These are phyloP conservation scores for Halcyon smyrnensis DNA, from an alignment of 2,797 vertebrate genomes.

Conservation along the genomic window DNA sequence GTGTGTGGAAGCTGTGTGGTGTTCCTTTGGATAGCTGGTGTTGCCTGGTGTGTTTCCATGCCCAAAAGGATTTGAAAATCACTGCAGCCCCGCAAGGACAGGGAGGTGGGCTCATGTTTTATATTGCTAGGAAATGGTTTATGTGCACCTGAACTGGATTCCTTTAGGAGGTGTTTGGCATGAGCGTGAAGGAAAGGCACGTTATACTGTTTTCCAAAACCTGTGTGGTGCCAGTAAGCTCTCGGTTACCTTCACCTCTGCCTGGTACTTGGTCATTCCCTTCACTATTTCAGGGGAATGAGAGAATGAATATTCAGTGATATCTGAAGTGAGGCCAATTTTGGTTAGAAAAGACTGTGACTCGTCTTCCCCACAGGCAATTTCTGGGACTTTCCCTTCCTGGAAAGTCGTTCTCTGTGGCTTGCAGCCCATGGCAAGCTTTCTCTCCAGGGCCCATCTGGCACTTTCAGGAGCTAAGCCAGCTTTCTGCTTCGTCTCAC, in stretches of 20 bases:
- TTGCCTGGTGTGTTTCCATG: fast-evolving
- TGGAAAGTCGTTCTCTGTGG: background rate
- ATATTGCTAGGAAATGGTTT: background rate
- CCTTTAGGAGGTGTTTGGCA: background rate
- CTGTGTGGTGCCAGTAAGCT: background rate
- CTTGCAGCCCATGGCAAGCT: background rate
- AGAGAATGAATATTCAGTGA: background rate
- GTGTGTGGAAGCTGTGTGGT: background rate
- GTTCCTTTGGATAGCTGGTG: background rate
- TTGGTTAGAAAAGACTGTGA: background rate
- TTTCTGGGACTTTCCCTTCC: constrained; percentile 28
- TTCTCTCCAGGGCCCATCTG: constrained; percentile 33
- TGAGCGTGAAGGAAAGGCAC: background rate
- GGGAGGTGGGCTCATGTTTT: background rate
- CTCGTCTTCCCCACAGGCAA: background rate
- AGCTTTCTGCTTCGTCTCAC: background rate
- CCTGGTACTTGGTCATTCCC: background rate
- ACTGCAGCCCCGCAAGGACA: background rate
- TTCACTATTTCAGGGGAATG: background rate
- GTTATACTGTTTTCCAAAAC: background rate
- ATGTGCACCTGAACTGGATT: background rate
- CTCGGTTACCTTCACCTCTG: background rate
- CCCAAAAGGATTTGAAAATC: background rate
- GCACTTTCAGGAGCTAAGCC: background rate
- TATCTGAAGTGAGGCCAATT: background rate